Conservation (phyloP, 2,888 invertebrate genomes). For the Eristalis pertinax region DNA sequence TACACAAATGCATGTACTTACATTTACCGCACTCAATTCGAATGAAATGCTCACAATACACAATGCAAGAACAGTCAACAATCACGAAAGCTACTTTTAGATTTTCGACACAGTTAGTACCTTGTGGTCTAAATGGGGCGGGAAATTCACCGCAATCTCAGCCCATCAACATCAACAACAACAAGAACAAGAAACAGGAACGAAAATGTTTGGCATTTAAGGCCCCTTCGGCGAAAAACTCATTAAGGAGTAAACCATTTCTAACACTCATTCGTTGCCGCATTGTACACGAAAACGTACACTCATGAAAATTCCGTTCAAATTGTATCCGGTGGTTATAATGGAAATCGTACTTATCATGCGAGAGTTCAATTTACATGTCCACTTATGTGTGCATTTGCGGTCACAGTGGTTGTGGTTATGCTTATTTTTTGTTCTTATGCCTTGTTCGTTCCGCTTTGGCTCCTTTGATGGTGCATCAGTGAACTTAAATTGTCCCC, state of each 20-base stretch:
- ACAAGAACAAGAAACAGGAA: background rate
- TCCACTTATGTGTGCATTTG: slow-evolving; percentile 51
- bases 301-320: slow-evolving; percentile 45
- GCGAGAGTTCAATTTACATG: slow-evolving; percentile 57
- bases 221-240: slow-evolving; percentile 35
- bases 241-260: slow-evolving; percentile 42
- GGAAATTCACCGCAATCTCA: slow-evolving; percentile 28
- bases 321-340: slow-evolving; percentile 52
- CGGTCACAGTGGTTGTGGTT: slow-evolving; percentile 23
- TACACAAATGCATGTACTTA: background rate
- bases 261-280: slow-evolving; percentile 20
- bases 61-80: slow-evolving; percentile 22
- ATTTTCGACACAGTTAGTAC: slow-evolving; percentile 23
- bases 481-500: background rate
- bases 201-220: slow-evolving; percentile 41
- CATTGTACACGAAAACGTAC: slow-evolving; percentile 21
- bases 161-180: slow-evolving; percentile 13
- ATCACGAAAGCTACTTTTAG: slow-evolving; percentile 38
- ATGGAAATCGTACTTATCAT: slow-evolving; percentile 53
- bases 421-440: background rate
- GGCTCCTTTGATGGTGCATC: background rate
- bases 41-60: slow-evolving; percentile 4
- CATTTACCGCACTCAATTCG: slow-evolving; percentile 10
- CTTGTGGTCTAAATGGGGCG: slow-evolving; percentile 30
- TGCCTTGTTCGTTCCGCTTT: background rate